Conservation (phyloP, 2,113 vertebrate species). For the Chinchilla lanigera region DNA sequence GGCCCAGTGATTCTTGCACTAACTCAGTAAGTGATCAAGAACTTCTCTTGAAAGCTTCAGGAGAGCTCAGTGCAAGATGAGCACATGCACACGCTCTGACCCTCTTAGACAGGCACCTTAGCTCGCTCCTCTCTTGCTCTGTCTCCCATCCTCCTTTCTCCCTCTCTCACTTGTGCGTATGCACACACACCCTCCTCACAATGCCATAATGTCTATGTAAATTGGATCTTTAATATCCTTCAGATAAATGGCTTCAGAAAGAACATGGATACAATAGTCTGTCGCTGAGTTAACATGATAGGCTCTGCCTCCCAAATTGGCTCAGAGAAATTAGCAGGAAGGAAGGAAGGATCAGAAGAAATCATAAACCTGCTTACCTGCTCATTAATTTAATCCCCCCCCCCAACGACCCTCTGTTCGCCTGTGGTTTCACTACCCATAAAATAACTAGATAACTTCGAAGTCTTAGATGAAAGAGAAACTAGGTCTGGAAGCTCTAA, state of each 20-base stretch:
- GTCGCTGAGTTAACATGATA: slow-evolving; percentile 68
- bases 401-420: slow-evolving; percentile 41
- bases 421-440: slow-evolving; percentile 74
- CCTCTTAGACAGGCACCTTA: not conserved
- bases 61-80: not conserved
- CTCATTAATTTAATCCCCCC: slow-evolving; percentile 87
- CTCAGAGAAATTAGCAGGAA: slow-evolving; percentile 86
- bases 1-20: slow-evolving; percentile 6
- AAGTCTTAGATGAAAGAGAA: slow-evolving; percentile 88
- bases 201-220: slow-evolving; percentile 66
- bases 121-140: not conserved
- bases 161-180: not conserved
- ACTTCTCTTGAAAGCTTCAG: not conserved
- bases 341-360: slow-evolving; percentile 86
- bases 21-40: not conserved
- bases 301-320: slow-evolving; percentile 84
- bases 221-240: slow-evolving; percentile 67
- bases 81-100: not conserved
- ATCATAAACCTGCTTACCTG: slow-evolving; percentile 88
- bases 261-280: slow-evolving; percentile 71
- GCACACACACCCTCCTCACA: not conserved
- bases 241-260: slow-evolving; percentile 75
- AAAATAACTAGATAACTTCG: slow-evolving; percentile 82
- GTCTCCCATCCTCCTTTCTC: not conserved
- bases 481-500: slow-evolving; percentile 82